A percentile compares a stretch with the other conserved stretches of the same genome.
Evolutionary conservation across 1,140 invertebrate genomes (phyloP).

Genomic region (Solenopsis invicta): DNA sequence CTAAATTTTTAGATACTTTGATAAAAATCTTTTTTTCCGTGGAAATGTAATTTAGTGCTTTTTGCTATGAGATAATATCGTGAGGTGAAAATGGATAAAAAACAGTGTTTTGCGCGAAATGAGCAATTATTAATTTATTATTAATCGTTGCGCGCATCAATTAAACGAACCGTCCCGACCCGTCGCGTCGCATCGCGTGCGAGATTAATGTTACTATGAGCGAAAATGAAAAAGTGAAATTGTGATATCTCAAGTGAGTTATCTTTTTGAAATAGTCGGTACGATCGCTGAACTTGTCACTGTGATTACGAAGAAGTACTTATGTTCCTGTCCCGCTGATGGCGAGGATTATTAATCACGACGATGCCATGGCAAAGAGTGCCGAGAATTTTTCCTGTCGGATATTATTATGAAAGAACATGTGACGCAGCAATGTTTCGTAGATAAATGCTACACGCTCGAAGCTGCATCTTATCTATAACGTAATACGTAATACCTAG

Average conservation of each 20-base stretch:
- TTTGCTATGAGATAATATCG: neutral
- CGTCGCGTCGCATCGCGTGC: neutral
- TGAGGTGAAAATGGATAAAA: neutral
- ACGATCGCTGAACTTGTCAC: slow-evolving; percentile 52
- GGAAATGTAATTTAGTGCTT: neutral
- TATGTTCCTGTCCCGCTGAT: slow-evolving; percentile 21
- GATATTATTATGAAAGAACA: slow-evolving; percentile 45
- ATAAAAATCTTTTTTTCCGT: too few relatives aligned
- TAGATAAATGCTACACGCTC: slow-evolving; percentile 14
- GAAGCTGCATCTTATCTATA: neutral
- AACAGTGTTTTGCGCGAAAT: slow-evolving; percentile 3
- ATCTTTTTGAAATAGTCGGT: slow-evolving; percentile 28
- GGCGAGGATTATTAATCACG: slow-evolving; percentile 43
- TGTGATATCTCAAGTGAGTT: slow-evolving; percentile 41
- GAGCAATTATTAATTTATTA: slow-evolving; percentile 46
- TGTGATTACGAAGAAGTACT: slow-evolving; percentile 29
- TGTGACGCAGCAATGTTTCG: slow-evolving; percentile 36
- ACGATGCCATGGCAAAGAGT: neutral
- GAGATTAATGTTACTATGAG: slow-evolving; percentile 39
- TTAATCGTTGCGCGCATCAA: slow-evolving; percentile 7
- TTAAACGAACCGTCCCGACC: slow-evolving; percentile 1
- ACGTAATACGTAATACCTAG: neutral
- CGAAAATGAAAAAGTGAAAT: slow-evolving; percentile 39
- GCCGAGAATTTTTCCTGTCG: slow-evolving; percentile 21
- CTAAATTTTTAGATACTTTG: too few relatives aligned